Conservation (phyloP, 2,113 vertebrate species). For the Psammodynastes pulverulentus region DNA sequence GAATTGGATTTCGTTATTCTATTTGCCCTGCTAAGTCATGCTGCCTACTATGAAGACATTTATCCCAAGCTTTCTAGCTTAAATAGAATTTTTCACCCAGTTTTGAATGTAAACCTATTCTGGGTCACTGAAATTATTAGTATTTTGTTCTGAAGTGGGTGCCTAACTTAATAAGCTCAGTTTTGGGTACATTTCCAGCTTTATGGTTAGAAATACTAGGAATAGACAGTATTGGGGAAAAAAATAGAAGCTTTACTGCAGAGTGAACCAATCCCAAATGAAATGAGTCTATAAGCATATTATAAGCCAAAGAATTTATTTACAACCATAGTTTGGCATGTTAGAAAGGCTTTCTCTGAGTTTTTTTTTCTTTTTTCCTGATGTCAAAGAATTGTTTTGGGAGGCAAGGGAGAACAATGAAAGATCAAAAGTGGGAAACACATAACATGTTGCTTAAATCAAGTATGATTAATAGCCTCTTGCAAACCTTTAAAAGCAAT, state of each 20-base stretch:
- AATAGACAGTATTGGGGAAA: neutral
- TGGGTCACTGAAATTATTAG: neutral
- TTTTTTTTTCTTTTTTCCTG: neutral
- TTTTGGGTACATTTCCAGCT: neutral
- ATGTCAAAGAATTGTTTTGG: neutral
- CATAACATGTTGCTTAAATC: neutral
- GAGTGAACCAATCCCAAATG: neutral
- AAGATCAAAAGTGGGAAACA: neutral
- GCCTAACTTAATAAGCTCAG: neutral
- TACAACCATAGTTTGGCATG: neutral
- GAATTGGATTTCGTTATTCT: neutral
- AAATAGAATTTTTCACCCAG: neutral
- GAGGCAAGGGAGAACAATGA: neutral
- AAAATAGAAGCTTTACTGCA: neutral
- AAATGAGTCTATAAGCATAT: neutral
- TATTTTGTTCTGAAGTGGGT: neutral
- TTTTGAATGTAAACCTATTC: neutral
- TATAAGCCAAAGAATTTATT: neutral
- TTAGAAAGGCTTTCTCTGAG: neutral
- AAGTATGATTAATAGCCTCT: constrained; percentile 23
- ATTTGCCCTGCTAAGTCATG: neutral
- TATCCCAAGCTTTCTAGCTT: no score
- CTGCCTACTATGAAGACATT: neutral
- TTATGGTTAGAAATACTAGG: neutral
- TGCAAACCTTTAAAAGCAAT: neutral